Base-by-base conservation (phyloP, 2,113 vertebrate species). In the Myodes glareolus region DNA sequence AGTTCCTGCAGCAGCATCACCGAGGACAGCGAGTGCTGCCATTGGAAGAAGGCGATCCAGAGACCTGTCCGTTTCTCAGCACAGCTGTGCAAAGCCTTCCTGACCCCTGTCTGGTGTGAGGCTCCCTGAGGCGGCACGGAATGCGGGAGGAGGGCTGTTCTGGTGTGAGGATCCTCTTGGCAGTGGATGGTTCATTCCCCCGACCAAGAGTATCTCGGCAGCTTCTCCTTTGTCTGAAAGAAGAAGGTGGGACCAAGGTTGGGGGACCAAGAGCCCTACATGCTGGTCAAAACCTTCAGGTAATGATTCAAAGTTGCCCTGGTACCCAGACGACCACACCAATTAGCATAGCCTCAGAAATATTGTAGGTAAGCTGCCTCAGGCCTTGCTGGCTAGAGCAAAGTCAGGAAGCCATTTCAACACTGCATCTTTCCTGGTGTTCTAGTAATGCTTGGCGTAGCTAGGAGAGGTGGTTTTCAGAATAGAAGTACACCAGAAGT, bases 391-490 rank as follows among this genome's bases (percentile, higher is more conserved):
- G 90, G 67, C 90, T 31, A 0, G 55, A 55, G 91, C 94, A 91
- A 96, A 94, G 92, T 90, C 94, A 89, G 10, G 13, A 89, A 96
- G 96, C 27, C 11, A n/a, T 92, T 97, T 96, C 65, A 70, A 91
- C 77, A 92, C 76, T 90, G 36, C 88, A 87, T 92, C 36, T 89
- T 87, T 76, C 70, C 87, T 95, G 52, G 82, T 97, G 77, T 94
- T 97, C 98, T 77, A 95, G 94, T 91, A 68, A 97, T 96, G 98
- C 88, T 93, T 25, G 78, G 91, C 93, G 58, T 85, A 94, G 86
- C 65, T 95, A 55, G 50, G 80, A 95, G 96, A 96, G 91, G 31
- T 84, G 93, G 94, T 96, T 98, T 39, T 90, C 80, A 96, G 95
- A 96, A 90, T 88, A 84, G 92, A 80, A 94, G 65, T 88, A 89